Percentiles rank a stretch among this genome's conserved stretches.
Evolutionary conservation across 2,888 invertebrate genomes (phyloP).

Genomic region (Hemistola chrysoprasaria): DNA sequence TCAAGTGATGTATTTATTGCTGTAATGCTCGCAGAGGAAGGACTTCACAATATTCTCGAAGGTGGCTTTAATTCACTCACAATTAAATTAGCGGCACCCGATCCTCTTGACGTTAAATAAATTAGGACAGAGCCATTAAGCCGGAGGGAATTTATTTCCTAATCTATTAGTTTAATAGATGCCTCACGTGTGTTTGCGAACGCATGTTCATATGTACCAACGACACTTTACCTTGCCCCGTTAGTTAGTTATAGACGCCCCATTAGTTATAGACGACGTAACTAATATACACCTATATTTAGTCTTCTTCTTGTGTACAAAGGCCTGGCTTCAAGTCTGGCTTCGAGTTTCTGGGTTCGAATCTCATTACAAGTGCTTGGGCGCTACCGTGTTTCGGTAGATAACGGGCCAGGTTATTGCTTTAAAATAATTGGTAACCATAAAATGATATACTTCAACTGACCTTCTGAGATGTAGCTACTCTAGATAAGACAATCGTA

Average conservation of each 20-base stretch:
- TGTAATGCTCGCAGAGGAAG: slow-evolving; percentile 35
- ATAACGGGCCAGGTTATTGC: too few relatives aligned
- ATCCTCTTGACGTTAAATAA: slow-evolving; percentile 64
- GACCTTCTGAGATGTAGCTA: too few relatives aligned
- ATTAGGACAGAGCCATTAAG: slow-evolving; percentile 64
- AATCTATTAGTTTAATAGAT: slow-evolving; percentile 49
- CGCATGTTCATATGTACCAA: slow-evolving; percentile 21
- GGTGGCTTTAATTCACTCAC: slow-evolving; percentile 64
- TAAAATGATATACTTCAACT: too few relatives aligned
- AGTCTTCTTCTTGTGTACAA: too few relatives aligned
- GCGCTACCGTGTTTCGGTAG: too few relatives aligned
- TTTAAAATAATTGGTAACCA: too few relatives aligned
- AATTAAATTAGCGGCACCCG: slow-evolving; percentile 69
- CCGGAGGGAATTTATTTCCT: slow-evolving; percentile 56
- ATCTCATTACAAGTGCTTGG: too few relatives aligned
- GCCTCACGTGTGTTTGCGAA: slow-evolving; percentile 36
- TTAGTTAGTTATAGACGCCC: too few relatives aligned
- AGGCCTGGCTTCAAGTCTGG: too few relatives aligned
- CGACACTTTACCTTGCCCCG: slow-evolving; percentile 10
- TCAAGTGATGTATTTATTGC: slow-evolving; percentile 64
- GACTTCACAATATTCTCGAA: slow-evolving; percentile 52
- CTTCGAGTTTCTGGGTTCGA: too few relatives aligned
- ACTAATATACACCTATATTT: too few relatives aligned
- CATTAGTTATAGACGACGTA: too few relatives aligned
- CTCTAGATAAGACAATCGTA: neutral